Base-by-base conservation (phyloP, 2,113 vertebrate genomes). In the Zapornia atra region DNA sequence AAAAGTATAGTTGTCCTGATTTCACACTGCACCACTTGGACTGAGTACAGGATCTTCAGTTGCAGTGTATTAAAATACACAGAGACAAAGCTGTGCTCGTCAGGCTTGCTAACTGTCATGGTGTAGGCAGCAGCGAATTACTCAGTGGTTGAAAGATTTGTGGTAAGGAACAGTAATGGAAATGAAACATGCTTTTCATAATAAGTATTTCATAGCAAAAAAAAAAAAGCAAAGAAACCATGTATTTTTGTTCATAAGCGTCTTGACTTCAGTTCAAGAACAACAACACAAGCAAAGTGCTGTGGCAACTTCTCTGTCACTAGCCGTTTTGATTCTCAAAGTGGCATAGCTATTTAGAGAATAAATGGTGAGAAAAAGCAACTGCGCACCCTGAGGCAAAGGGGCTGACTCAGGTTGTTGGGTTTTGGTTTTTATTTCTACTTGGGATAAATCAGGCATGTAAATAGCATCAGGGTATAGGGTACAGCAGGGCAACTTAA, bases 211-310 rank as follows among this genome's bases (percentile, higher is more conserved):
- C 12, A 22, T 36, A 65, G 19, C 0, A 4, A 56, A 51, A 42
- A 17, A 42, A 17, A 53, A 25, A 56, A 75, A 22, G 2, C 11
- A 60, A 87, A 71, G 24, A 82, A 90, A 60, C 15, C 3, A 51
- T 61, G 34, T 82, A 61, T 69, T 90, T 86, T 73, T 81, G 16
- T 83, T 90, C 36, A 8, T 44, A 57, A 81, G 16, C 1, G 0
- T 76, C 66, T 86, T 93, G 68, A 86, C 64, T 81, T 71, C 36
- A 83, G 65, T 54, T 93, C 82, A 90, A 88, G 46, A 66, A 76
- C 90, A 97, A 92, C 38, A 95, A 79, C 42, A 48, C 14, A 33
- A 88, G 31, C n/a, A 26, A 94, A 88, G 64, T 42, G 38, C 81
- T 90, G 65, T 88, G 86, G 76, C 13, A 46, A 54, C 54, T 92